Conservation (phyloP, 2,888 invertebrate genomes). For the Dryomyza anilis region DNA sequence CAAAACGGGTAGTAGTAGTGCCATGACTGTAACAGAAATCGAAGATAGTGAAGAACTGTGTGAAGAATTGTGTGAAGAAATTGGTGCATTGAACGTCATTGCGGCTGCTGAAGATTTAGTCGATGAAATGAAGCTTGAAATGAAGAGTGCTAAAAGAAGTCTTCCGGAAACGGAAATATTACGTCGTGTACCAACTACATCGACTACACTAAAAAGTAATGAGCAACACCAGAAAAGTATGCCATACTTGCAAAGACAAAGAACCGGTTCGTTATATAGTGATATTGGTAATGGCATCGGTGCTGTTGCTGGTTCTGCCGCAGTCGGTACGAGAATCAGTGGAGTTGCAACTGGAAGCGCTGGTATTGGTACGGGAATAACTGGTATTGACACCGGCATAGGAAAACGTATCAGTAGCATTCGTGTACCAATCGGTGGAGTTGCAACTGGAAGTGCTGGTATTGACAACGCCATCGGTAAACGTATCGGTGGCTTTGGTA, state of each 20-base stretch:
- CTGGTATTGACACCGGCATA: not conserved
- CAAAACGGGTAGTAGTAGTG: not conserved
- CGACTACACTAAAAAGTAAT: not conserved
- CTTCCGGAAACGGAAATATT: conserved; percentile 30
- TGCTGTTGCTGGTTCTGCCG: not conserved
- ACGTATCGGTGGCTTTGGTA: not conserved
- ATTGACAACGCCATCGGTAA: not conserved
- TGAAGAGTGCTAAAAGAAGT: conserved; percentile 38
- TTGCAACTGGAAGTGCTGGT: not conserved
- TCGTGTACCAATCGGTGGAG: not conserved
- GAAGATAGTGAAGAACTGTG: conserved; percentile 41
- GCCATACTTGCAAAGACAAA: not conserved
- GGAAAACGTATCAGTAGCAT: not conserved
- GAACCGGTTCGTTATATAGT: not conserved
- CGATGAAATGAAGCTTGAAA: conserved; percentile 54
- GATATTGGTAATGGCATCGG: not conserved
- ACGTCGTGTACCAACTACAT: conserved; percentile 19
- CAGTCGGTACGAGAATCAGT: not conserved
- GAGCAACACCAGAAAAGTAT: not conserved
- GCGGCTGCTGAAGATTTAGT: no score
- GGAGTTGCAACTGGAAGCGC: not conserved
- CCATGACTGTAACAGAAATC: not conserved
- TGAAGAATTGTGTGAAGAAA: conserved; percentile 32
- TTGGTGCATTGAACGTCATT: conserved; percentile 10
- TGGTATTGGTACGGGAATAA: not conserved